Evolutionary conservation across 2,888 invertebrate genomes (phyloP), one percentile per base, ranked within the genome.

Genomic region (Oscheius sp.): DNA sequence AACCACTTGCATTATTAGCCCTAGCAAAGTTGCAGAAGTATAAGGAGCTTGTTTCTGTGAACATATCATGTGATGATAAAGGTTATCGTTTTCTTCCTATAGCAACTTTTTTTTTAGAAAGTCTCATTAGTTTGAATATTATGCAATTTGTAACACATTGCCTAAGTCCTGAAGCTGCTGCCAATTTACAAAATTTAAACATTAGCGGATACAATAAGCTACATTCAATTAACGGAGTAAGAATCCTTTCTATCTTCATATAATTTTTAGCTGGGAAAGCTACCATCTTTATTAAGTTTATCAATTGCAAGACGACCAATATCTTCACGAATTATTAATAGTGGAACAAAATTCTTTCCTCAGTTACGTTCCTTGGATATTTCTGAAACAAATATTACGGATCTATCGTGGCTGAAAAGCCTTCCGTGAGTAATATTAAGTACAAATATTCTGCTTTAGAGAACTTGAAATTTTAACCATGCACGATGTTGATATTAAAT

Each of bases 381-480:
- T 58, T 76, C 79, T 1, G 74, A 73, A 50, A 72, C 75, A 0
- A 58, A 45, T 12, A 65, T 79, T n/a, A 73, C 73, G 17, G 78
- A 79, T 52, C 73, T 79, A 31, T 65, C 72, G 25, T 78, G 74
- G 45, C 33, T 64, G 23, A 17, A 15, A 6, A 20, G 15, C 8
- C 17, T 69, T n/a, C 20, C 29, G 71, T 71, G 15, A 37, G 68
- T 48, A 20, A 50, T 29, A 8, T 37, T 58, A 3, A 42, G 39
- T 61, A 39, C 5, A 23, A 46, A 25, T 42, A 17, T 25, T 29
- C 17, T 45, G 12, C 39, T 67, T 52, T 55, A 71, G 71, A 27
- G 72, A 76, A 46, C 69, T 80, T 31, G 78, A 80, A 64, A 71
- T 74, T 1, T 65, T 80, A 0, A 66, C 77, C 2, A 74, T 80